A percentile compares a stretch with the other conserved stretches of the same genome.
These are phyloP conservation scores for Selenia dentaria DNA, from an alignment of 2,888 invertebrate species.

Conservation along the genomic window DNA sequence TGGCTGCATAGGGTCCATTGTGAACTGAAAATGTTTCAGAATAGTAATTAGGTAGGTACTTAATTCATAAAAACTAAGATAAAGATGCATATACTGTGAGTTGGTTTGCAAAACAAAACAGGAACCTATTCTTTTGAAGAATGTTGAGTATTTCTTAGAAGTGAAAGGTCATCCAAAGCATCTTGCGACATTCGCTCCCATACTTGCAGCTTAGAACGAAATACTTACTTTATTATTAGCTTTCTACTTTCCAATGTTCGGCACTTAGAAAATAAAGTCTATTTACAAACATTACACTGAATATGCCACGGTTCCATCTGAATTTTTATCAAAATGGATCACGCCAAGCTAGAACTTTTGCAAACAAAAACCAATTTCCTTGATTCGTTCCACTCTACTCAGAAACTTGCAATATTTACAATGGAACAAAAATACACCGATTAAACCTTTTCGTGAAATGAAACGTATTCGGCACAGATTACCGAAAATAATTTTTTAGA, in stretches of 20 bases:
- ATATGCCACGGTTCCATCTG: slow-evolving; percentile 55
- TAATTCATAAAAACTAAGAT: background rate
- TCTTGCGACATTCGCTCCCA: slow-evolving; percentile 6
- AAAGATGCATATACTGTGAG: no score
- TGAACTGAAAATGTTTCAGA: slow-evolving; percentile 41
- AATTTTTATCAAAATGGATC: slow-evolving; percentile 41
- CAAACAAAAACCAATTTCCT: slow-evolving; percentile 31
- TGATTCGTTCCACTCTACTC: slow-evolving; percentile 12
- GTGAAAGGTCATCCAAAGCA: slow-evolving; percentile 23
- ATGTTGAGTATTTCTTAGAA: no score
- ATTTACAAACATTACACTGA: slow-evolving; percentile 36
- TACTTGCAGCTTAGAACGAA: background rate
- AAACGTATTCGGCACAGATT: no score
- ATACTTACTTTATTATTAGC: slow-evolving; percentile 14
- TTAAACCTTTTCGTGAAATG: background rate
- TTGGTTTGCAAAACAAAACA: no score
- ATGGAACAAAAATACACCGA: no score
- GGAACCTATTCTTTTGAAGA: background rate
- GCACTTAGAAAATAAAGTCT: slow-evolving; percentile 19
- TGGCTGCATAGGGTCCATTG: slow-evolving; percentile 69
- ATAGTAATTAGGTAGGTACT: background rate
- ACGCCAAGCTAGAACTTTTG: slow-evolving; percentile 36
- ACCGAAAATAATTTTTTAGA: no score
- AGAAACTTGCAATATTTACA: no score
- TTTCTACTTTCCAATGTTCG: slow-evolving; percentile 14